Conservation (phyloP, 2,888 invertebrate genomes). For the Lamproptera curius region DNA sequence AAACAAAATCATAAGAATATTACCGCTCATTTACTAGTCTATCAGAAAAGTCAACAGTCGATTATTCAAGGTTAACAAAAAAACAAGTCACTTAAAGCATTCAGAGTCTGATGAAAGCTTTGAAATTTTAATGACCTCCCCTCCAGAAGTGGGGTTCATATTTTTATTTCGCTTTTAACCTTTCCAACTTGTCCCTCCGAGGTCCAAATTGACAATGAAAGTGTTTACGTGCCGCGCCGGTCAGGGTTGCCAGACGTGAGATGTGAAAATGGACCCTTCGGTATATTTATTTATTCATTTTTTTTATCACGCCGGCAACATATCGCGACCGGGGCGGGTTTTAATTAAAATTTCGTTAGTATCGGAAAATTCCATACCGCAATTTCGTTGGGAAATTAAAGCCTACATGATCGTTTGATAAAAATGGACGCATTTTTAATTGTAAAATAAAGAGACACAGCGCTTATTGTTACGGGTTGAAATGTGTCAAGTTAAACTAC, state of each 20-base stretch:
- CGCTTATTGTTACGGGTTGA: too few relatives aligned
- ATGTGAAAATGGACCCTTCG: not conserved
- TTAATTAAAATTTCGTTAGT: not conserved
- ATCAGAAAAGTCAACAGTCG: not conserved
- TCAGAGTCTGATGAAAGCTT: conserved; percentile 15
- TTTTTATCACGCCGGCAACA: too few relatives aligned
- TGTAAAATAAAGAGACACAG: too few relatives aligned
- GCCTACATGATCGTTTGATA: too few relatives aligned
- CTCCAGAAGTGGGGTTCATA: not conserved
- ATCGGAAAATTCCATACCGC: too few relatives aligned
- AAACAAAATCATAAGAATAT: not conserved
- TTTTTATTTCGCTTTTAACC: conserved; percentile 18
- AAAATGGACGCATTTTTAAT: too few relatives aligned
- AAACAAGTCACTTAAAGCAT: not conserved
- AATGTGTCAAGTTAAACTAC: too few relatives aligned
- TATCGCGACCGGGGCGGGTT: not conserved
- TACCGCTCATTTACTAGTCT: not conserved
- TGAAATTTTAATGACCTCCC: conserved; percentile 15
- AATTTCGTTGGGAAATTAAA: too few relatives aligned
- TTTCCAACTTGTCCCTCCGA: conserved; percentile 15
- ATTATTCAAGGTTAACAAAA: not conserved
- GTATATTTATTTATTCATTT: too few relatives aligned
- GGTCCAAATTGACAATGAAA: conserved; percentile 19
- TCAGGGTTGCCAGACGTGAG: not conserved
- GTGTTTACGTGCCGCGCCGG: conserved; percentile 15